Evolutionary conservation across 2,797 vertebrate genomes (phyloP).

Genomic region (Nasua narica): DNA sequence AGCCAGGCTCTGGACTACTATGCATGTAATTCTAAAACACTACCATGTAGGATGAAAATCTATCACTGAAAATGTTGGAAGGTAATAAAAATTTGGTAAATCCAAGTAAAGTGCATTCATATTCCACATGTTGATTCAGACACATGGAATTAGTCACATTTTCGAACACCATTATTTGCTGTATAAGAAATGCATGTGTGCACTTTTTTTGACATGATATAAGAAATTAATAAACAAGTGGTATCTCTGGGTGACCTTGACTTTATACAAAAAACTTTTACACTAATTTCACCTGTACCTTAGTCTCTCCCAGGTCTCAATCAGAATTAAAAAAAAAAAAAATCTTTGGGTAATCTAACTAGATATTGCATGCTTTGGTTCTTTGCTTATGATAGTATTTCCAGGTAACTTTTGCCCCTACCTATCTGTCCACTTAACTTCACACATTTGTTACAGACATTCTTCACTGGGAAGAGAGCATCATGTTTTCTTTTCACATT

Average conservation of each 20-base stretch:
- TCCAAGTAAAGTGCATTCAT: background rate
- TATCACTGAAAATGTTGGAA: background rate
- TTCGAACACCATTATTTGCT: background rate
- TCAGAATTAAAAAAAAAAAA: background rate
- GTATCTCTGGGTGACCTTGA: background rate
- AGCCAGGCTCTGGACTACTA: background rate
- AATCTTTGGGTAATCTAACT: background rate
- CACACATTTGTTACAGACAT: background rate
- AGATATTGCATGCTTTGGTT: background rate
- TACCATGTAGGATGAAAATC: background rate
- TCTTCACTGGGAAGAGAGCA: background rate
- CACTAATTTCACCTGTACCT: background rate
- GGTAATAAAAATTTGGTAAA: background rate
- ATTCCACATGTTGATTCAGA: background rate
- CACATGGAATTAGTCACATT: background rate
- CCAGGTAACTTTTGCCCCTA: background rate
- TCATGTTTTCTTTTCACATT: background rate
- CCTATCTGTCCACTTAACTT: background rate
- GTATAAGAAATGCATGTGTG: background rate
- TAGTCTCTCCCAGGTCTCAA: background rate
- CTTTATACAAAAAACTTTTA: background rate
- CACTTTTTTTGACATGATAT: background rate
- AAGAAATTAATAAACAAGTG: background rate
- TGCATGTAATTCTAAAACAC: background rate
- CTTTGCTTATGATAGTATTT: background rate